Percentiles rank a stretch among this genome's conserved stretches.
Conservation (phyloP, 1,140 invertebrate genomes). For the Drosophila sucinea region DNA sequence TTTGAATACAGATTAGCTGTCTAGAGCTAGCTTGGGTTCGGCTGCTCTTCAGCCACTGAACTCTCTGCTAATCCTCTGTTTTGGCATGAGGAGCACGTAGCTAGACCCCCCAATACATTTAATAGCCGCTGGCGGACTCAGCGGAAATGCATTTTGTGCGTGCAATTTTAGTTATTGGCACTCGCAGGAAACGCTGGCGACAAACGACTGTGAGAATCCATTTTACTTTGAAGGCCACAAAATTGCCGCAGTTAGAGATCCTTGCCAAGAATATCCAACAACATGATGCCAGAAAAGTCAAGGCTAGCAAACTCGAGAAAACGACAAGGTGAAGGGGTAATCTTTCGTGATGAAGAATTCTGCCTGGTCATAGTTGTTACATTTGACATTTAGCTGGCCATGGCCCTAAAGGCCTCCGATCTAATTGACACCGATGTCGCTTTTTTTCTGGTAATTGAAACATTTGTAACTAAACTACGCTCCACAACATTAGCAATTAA, state of each 20-base stretch:
- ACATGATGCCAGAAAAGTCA: slow-evolving; percentile 40
- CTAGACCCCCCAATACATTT: not conserved
- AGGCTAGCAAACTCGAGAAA: slow-evolving; percentile 16
- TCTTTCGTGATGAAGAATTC: no score
- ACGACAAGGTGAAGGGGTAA: no score
- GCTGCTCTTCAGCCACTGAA: slow-evolving; percentile 30
- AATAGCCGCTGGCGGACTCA: slow-evolving; percentile 32
- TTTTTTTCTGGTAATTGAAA: slow-evolving; percentile 30
- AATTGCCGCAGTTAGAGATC: slow-evolving; percentile 47
- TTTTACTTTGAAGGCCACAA: slow-evolving; percentile 23
- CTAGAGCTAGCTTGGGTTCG: slow-evolving; percentile 18
- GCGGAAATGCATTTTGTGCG: slow-evolving; percentile 56
- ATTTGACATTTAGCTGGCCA: slow-evolving; percentile 63
- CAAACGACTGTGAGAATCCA: slow-evolving; percentile 17
- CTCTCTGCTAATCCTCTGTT: slow-evolving; percentile 40
- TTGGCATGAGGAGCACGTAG: slow-evolving; percentile 69
- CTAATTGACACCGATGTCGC: slow-evolving; percentile 53
- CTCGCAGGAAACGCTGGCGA: slow-evolving; percentile 61
- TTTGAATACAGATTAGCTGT: slow-evolving; percentile 75
- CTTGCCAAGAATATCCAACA: slow-evolving; percentile 47
- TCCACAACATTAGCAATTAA: slow-evolving; percentile 47
- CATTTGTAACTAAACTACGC: slow-evolving; percentile 32
- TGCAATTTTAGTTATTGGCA: slow-evolving; percentile 57
- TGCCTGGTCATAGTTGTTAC: slow-evolving; percentile 21
- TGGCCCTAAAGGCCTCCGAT: slow-evolving; percentile 17